Evolutionary conservation across 2,113 vertebrate species (phyloP), one percentile per base, ranked within the genome.

Genomic region (Toxotes chatareus): DNA sequence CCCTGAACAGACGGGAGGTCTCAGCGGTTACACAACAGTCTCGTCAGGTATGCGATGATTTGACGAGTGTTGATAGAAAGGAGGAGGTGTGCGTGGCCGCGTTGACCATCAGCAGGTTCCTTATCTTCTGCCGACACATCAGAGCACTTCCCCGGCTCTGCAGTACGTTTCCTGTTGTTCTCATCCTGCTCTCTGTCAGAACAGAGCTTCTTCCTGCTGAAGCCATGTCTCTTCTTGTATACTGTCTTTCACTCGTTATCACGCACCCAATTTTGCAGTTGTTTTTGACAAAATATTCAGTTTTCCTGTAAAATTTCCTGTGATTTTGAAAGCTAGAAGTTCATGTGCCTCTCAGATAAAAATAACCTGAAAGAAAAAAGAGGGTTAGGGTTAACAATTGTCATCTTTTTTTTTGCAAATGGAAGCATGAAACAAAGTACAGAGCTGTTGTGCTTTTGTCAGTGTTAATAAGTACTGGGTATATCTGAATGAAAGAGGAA

Each of bases 131-230:
- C 73, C 72, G 73, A 61, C 92, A 93, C 82, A 80, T 90, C 89
- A 23, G 72, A 85, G 79, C 68, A 80, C 85, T 94, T 95, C 94
- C 93, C 93, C 70, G 40, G 71, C 74, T 82, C 81, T 84, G 77
- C 75, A 62, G 86, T 75, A 51, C 14, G 60, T 88, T 94, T 95
- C 95, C 94, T 94, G 94, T 95, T 95, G 93, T 94, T 94, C 83
- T 79, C 17, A 71, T 82, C 64, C 7, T 59, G 76, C 76, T 87
- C 70, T 77, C 63, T 71, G 82, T 89, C 67, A 82, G 87, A 88
- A 89, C 81, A 62, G 63, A 65, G 42, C 56, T 85, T 83, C 69
- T 72, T 89, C 83, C 86, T 92, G 80, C 77, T 69, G 60, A 62
- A 80, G 65, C 78, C 60, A 12, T 23, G 32, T 59, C 65, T 84